Conservation (phyloP, 2,797 vertebrate species). For the Mormyrus hasselquistii region DNA sequence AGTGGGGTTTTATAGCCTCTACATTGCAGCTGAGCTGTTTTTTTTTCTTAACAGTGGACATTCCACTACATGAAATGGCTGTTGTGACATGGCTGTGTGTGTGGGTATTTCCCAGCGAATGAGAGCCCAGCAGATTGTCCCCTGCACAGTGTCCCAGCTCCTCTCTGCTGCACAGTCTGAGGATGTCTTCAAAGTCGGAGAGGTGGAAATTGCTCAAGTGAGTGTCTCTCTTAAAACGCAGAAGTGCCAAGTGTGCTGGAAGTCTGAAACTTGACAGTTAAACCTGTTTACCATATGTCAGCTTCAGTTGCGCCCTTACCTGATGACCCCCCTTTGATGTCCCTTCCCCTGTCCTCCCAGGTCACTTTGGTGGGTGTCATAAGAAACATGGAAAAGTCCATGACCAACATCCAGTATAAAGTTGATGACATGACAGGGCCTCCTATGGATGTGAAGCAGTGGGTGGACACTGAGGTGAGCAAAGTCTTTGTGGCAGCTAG, state of each 20-base stretch:
- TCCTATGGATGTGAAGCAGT: slow-evolving; percentile 92
- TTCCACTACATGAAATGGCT: neutral
- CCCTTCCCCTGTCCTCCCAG: slow-evolving; percentile 45
- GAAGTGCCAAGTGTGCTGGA: neutral
- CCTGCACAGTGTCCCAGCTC: slow-evolving; percentile 91
- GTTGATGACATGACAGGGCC: slow-evolving; percentile 91
- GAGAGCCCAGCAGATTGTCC: slow-evolving; percentile 81
- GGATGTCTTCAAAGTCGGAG: slow-evolving; percentile 78
- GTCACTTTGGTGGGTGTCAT: slow-evolving; percentile 85
- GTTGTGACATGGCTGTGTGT: neutral
- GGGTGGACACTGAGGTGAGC: slow-evolving; percentile 91
- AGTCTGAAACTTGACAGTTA: neutral
- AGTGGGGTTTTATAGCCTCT: slow-evolving; percentile 27
- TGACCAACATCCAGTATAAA: slow-evolving; percentile 94
- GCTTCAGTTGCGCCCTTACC: neutral
- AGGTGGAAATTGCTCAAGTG: slow-evolving; percentile 88
- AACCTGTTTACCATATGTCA: neutral
- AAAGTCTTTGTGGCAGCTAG: no score
- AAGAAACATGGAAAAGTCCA: slow-evolving; percentile 85
- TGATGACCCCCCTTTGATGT: neutral
- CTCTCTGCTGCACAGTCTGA: slow-evolving; percentile 76
- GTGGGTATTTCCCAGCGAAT: slow-evolving; percentile 59
- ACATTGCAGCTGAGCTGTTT: neutral
- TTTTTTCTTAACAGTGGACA: neutral
- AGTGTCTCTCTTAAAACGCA: neutral